Base-by-base conservation (phyloP, 1,140 invertebrate genomes). In the Stenopsyche tienmushanensis region DNA sequence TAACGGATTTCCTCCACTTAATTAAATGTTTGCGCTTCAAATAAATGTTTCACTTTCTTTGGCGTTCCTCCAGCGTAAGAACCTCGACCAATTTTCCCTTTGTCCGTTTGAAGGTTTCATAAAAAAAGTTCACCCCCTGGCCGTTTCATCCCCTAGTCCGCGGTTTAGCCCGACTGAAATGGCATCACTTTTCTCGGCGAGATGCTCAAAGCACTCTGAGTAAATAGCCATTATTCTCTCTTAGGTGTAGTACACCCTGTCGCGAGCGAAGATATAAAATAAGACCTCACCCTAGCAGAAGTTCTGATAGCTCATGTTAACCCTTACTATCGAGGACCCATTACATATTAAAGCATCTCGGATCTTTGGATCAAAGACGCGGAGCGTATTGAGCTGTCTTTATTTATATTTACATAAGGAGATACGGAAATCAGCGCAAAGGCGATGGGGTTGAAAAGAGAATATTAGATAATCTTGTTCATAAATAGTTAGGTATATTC, bases 11-110 rank as follows among this genome's bases (percentile, higher is more conserved):
- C 57, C 57, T 60, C 44, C 57, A 60, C 57, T 60, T 60, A 60
- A 60, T 60, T 60, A 60, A 60, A 60, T 60, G 57, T 60, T 60
- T 47, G 57, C 44, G 57, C 57, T 60, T 60, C 57, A 60, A 60
- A 60, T 60, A 60, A 60, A 60, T 60, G 57, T 60, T 60, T 60
- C 57, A 47, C 24, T 60, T 34, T 60, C 20, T 47, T 47, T 60
- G 3, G 25, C 5, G 44, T 15, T 8, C 44, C 17, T 7, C 7
- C 44, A 5, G 42, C 55, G 18, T 41, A 57, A 57, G 55, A 45
- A 58, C 55, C 55, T 45, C 41, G 57, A 47, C 29, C 42, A 47
- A 60, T 60, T 60, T 47, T 60, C 57, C 42, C 42, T 60, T 60
- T 60, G 57, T 60, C 44, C 57, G 57, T 39, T 39, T 17, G 55